These are phyloP conservation scores for Potamarius usumacintae DNA, from an alignment of 2,113 vertebrate genomes.

Conservation along the genomic window DNA sequence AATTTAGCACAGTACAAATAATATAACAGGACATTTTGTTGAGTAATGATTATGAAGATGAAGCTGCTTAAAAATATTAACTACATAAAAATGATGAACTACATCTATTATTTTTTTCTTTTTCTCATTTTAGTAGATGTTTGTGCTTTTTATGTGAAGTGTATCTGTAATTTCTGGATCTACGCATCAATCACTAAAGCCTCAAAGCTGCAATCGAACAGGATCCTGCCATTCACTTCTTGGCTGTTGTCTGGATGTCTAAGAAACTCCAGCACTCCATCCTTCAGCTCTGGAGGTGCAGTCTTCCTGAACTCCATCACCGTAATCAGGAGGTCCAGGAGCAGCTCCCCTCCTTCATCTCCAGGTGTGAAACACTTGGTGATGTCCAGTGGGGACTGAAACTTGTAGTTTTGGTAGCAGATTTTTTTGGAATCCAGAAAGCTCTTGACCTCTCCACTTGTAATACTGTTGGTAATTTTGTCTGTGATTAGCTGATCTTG, in stretches of 20 bases:
- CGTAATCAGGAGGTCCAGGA: slow-evolving; percentile 90
- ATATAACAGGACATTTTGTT: too few relatives aligned
- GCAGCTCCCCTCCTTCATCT: slow-evolving; percentile 78
- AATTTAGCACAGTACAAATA: slow-evolving; percentile 47
- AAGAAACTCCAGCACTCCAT: slow-evolving; percentile 75
- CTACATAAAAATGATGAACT: too few relatives aligned
- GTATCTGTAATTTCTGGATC: background rate
- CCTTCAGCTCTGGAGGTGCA: slow-evolving; percentile 78
- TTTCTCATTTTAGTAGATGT: too few relatives aligned
- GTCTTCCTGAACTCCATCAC: slow-evolving; percentile 78
- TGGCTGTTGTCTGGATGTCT: slow-evolving; percentile 78
- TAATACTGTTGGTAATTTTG: slow-evolving; percentile 60
- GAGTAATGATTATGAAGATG: too few relatives aligned
- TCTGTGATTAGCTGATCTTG: slow-evolving; percentile 63
- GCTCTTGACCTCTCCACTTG: slow-evolving; percentile 71
- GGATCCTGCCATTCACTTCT: slow-evolving; percentile 74
- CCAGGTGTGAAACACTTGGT: slow-evolving; percentile 85
- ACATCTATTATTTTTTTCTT: too few relatives aligned
- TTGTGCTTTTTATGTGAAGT: too few relatives aligned
- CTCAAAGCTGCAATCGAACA: slow-evolving; percentile 83
- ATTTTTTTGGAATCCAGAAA: slow-evolving; percentile 76
- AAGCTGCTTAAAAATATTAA: too few relatives aligned
- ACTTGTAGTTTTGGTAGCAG: slow-evolving; percentile 72
- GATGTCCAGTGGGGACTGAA: slow-evolving; percentile 85
- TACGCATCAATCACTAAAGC: slow-evolving; percentile 75